A percentile compares a stretch with the other conserved stretches of the same genome.
Evolutionary conservation across 2,888 invertebrate species (phyloP).

Genomic region (Drosophila rubida): DNA sequence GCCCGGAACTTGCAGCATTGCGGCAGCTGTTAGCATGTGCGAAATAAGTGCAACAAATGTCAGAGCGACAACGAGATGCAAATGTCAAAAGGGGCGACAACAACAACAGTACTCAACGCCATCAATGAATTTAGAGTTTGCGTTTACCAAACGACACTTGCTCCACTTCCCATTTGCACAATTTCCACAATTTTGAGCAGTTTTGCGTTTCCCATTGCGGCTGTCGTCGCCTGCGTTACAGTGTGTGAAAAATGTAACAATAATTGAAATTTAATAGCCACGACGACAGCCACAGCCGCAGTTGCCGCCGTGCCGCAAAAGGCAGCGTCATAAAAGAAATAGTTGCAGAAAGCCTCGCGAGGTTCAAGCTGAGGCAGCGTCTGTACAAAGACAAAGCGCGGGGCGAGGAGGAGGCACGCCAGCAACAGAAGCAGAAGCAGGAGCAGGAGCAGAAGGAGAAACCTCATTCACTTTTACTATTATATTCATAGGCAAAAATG

Average conservation of each 20-base stretch:
- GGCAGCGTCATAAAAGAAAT: slow-evolving; percentile 47
- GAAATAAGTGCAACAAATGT: neutral
- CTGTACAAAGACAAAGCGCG: slow-evolving; percentile 14
- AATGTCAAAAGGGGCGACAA: slow-evolving; percentile 16
- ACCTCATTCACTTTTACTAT: slow-evolving; percentile 77
- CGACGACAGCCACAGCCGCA: slow-evolving; percentile 61
- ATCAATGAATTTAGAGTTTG: slow-evolving; percentile 56
- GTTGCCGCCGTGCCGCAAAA: slow-evolving; percentile 52
- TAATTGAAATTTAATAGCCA: slow-evolving; percentile 80
- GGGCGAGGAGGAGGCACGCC: neutral
- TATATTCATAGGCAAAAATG: slow-evolving; percentile 69
- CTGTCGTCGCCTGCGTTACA: slow-evolving; percentile 41
- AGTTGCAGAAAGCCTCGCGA: slow-evolving; percentile 36
- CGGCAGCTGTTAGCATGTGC: neutral
- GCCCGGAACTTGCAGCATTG: too few relatives aligned
- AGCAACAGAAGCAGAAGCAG: neutral
- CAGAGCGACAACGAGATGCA: slow-evolving; percentile 1
- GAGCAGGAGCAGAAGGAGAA: slow-evolving; percentile 13
- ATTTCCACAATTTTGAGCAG: slow-evolving; percentile 22
- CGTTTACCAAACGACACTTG: slow-evolving; percentile 47
- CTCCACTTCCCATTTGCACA: slow-evolving; percentile 57
- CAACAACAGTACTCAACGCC: slow-evolving; percentile 22
- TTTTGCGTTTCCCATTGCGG: slow-evolving; percentile 55
- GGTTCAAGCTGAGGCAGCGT: slow-evolving; percentile 20
- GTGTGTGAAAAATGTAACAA: slow-evolving; percentile 78